phyloP scores from a whole-genome alignment of 2,797 vertebrate genomes.

The Fundulus diaphanus region DNA sequence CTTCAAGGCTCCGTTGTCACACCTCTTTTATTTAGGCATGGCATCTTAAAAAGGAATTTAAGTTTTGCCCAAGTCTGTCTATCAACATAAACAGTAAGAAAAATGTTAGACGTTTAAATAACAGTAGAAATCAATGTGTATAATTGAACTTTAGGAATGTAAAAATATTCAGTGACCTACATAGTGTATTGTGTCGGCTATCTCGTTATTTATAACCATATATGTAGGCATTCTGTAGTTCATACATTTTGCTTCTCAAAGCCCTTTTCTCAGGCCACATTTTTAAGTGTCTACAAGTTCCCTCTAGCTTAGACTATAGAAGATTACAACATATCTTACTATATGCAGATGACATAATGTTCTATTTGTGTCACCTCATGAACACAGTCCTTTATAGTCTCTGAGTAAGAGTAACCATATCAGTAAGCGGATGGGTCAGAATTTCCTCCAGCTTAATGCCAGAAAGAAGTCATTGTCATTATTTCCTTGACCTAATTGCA shows the following conservation, averaged over 20 bases:
- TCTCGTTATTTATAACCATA: neutral
- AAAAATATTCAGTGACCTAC: neutral
- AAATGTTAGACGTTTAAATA: neutral
- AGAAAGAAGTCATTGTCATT: neutral
- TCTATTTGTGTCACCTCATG: neutral
- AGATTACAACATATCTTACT: neutral
- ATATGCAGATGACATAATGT: conserved; percentile 4
- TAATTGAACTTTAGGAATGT: neutral
- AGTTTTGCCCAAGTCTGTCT: too few species aligned
- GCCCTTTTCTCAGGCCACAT: neutral
- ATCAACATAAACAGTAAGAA: too few species aligned
- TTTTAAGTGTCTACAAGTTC: neutral
- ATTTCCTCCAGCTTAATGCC: neutral
- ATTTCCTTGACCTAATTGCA: neutral
- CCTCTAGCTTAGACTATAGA: neutral
- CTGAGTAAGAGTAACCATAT: neutral
- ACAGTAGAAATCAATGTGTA: neutral
- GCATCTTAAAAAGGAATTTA: too few species aligned
- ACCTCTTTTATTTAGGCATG: neutral
- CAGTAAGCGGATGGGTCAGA: neutral
- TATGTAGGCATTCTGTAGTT: neutral
- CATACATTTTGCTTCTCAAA: neutral
- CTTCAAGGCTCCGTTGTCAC: neutral
- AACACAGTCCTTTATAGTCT: neutral
- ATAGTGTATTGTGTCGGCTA: too few species aligned